A percentile compares a stretch with the other conserved stretches of the same genome.
Evolutionary conservation across 1,140 invertebrate species (phyloP).

Genomic region (Cydia strobilella): DNA sequence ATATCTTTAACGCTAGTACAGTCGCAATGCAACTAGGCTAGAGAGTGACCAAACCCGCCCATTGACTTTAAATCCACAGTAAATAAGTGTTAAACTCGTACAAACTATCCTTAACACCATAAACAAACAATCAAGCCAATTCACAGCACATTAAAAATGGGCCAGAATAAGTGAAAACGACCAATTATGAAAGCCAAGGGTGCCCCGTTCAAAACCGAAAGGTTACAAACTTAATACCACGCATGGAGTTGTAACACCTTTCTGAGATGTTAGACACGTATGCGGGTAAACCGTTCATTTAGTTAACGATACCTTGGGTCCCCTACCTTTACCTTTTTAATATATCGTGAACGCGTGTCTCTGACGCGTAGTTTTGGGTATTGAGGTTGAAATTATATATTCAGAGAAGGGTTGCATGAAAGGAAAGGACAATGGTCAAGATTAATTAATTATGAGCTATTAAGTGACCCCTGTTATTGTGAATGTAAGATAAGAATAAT

Average conservation of each 20-base stretch:
- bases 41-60: too few species aligned
- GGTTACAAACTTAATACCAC: neutral
- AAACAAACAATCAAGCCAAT: constrained; percentile 29
- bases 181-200: constrained; percentile 1
- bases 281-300: constrained; percentile 18
- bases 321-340: constrained; percentile 24
- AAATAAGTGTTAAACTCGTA: neutral
- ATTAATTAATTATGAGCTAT: constrained; percentile 19
- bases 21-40: too few species aligned
- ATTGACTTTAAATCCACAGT: neutral
- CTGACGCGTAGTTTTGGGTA: constrained; percentile 21
- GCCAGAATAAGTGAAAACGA: constrained; percentile 24
- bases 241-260: neutral
- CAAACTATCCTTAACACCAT: neutral
- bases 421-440: constrained; percentile 7
- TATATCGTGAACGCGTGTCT: constrained; percentile 14
- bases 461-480: constrained; percentile 16
- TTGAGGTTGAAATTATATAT: constrained; percentile 13
- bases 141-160: constrained; percentile 22
- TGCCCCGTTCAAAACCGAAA: neutral
- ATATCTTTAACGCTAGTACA: too few species aligned
- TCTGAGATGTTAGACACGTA: neutral
- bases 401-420: neutral
- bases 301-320: constrained; percentile 10
- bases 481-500: neutral